Evolutionary conservation across 2,888 invertebrate genomes (phyloP).

Genomic region (Synergus gifuensis): DNA sequence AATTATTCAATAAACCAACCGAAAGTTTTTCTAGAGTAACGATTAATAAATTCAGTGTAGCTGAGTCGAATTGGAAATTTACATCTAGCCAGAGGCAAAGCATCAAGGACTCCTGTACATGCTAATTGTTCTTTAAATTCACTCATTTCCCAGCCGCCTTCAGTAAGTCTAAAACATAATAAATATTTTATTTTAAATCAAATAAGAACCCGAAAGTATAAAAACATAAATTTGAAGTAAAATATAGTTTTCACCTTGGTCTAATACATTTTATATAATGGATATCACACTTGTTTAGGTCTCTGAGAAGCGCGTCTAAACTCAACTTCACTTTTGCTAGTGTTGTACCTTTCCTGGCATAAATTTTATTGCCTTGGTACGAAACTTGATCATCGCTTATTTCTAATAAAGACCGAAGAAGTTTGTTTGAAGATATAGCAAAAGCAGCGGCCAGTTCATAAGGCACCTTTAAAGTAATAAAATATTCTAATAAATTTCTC

Average conservation of each 20-base stretch:
- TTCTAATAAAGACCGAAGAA: constrained; percentile 60
- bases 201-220: background rate
- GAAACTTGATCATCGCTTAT: constrained; percentile 50
- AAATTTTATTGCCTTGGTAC: constrained; percentile 52
- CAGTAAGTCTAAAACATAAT: constrained; percentile 51
- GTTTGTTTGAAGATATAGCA: constrained; percentile 64
- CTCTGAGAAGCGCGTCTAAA: constrained; percentile 72
- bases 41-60: constrained; percentile 61
- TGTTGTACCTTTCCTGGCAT: constrained; percentile 65
- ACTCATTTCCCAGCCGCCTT: constrained; percentile 57
- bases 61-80: constrained; percentile 62
- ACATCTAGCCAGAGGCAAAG: constrained; percentile 62
- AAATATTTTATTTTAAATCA: background rate
- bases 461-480: constrained; percentile 60
- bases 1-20: constrained; percentile 45
- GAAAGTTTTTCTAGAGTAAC: constrained; percentile 56
- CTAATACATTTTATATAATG: constrained; percentile 77
- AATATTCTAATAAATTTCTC: background rate
- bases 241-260: constrained; percentile 63
- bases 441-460: constrained; percentile 62
- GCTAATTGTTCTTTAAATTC: constrained; percentile 63
- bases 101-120: constrained; percentile 63
- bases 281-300: constrained; percentile 72
- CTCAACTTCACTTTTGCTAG: constrained; percentile 72
- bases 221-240: constrained; percentile 37